phyloP scores from a whole-genome alignment of 2,888 invertebrate genomes.

The Sinopyrophorus schimmeli region DNA sequence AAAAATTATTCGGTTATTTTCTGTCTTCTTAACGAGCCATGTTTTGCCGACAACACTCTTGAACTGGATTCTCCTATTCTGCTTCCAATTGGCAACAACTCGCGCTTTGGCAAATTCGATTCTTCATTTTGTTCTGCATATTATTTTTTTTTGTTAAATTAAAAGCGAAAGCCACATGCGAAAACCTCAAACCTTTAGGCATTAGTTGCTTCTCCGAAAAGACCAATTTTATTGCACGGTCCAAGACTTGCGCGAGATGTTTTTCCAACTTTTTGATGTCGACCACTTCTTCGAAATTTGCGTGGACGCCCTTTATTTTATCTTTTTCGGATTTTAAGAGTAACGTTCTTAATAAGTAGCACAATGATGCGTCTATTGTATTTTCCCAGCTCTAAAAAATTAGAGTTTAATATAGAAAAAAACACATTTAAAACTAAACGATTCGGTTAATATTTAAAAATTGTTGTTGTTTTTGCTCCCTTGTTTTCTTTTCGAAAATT shows the following conservation, averaged over 20 bases:
- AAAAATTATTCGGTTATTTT: too few relatives aligned
- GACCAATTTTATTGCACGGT: too few relatives aligned
- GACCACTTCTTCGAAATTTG: conserved; percentile 53
- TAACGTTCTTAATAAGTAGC: conserved; percentile 65
- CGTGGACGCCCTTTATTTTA: conserved; percentile 61
- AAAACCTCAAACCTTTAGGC: too few relatives aligned
- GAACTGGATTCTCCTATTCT: conserved; percentile 50
- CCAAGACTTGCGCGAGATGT: conserved; percentile 51
- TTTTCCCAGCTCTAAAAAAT: conserved; percentile 79
- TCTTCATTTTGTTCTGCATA: conserved; percentile 6
- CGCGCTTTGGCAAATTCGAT: conserved; percentile 28
- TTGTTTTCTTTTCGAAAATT: background rate
- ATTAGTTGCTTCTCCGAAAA: conserved; percentile 11
- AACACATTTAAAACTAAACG: conserved; percentile 4
- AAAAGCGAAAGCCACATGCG: background rate
- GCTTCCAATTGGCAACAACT: conserved; percentile 45
- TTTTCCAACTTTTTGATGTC: conserved; percentile 51
- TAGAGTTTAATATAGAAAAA: background rate
- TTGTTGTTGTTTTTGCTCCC: too few relatives aligned
- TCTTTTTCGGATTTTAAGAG: conserved; percentile 69
- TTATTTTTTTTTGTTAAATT: background rate
- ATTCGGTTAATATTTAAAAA: background rate
- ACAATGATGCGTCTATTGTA: conserved; percentile 67
- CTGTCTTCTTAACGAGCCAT: conserved; percentile 39
- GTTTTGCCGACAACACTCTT: conserved; percentile 48